These are phyloP conservation scores for Gnatocerus cornutus DNA, from an alignment of 2,888 invertebrate genomes.

Conservation along the genomic window DNA sequence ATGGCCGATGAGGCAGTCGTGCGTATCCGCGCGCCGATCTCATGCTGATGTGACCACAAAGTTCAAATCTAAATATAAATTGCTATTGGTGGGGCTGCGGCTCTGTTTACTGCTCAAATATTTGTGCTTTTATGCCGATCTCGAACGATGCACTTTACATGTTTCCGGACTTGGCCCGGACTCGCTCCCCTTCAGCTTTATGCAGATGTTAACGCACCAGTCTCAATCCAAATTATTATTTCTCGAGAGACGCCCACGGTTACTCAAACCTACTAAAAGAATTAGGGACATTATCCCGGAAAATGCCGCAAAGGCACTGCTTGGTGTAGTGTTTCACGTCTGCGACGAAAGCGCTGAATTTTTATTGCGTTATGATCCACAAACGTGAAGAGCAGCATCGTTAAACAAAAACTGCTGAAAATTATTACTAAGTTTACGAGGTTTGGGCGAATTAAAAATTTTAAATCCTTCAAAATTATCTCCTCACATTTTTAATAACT, in stretches of 20 bases:
- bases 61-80: conserved; percentile 64
- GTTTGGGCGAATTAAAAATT: no score
- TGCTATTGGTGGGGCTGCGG: conserved; percentile 57
- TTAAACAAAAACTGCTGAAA: conserved; percentile 2
- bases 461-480: no score
- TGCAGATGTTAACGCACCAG: conserved; percentile 38
- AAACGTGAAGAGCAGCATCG: not conserved
- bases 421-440: no score
- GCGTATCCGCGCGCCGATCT: conserved; percentile 57
- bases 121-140: conserved; percentile 68
- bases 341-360: conserved; percentile 1
- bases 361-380: conserved; percentile 11
- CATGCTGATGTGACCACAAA: conserved; percentile 53
- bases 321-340: not conserved
- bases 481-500: no score
- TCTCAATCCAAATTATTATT: conserved; percentile 36
- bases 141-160: conserved; percentile 49
- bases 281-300: conserved; percentile 3
- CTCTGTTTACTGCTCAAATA: conserved; percentile 67
- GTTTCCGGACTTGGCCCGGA: conserved; percentile 40
- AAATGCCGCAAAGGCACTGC: not conserved
- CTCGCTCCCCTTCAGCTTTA: conserved; percentile 30
- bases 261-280: conserved; percentile 13
- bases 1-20: conserved; percentile 63
- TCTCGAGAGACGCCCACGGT: conserved; percentile 5